Evolutionary conservation across 2,888 invertebrate species (phyloP).

Genomic region (Napeogenes inachia): DNA sequence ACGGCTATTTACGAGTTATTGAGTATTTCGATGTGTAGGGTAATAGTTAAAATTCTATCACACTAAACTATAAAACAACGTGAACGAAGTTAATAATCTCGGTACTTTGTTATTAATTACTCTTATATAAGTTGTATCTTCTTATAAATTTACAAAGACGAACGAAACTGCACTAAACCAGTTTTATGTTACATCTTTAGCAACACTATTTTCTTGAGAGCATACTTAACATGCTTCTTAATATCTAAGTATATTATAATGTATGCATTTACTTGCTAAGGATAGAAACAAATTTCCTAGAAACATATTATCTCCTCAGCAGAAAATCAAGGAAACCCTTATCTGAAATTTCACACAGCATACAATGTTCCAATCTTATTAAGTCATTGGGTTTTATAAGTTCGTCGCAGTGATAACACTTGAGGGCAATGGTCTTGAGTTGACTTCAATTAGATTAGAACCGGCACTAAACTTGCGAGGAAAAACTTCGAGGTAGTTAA

Average conservation of each 20-base stretch:
- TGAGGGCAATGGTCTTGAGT: constrained; percentile 40
- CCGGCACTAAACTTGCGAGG: constrained; percentile 39
- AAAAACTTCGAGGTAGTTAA: constrained; percentile 47
- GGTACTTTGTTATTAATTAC: too few relatives aligned
- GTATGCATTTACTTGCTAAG: too few relatives aligned
- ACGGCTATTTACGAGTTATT: too few relatives aligned
- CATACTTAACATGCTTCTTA: not conserved
- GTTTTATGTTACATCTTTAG: not conserved
- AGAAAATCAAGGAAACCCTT: not conserved
- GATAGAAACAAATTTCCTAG: too few relatives aligned
- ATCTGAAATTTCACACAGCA: not conserved
- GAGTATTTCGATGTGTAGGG: too few relatives aligned
- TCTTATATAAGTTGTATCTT: too few relatives aligned
- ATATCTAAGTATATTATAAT: not conserved
- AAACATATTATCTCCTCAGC: not conserved
- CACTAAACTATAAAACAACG: too few relatives aligned
- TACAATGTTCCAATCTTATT: constrained; percentile 14
- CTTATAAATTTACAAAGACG: not conserved
- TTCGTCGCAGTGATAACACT: constrained; percentile 22
- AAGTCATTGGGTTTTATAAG: constrained; percentile 21
- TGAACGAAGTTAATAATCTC: too few relatives aligned
- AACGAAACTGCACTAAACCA: not conserved
- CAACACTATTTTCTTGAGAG: not conserved
- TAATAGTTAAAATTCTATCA: too few relatives aligned
- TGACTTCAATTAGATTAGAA: constrained; percentile 54